Percentiles rank a stretch among this genome's conserved stretches.
Evolutionary conservation across 2,888 invertebrate genomes (phyloP).

Genomic region (Pyrrhosoma nymphula): DNA sequence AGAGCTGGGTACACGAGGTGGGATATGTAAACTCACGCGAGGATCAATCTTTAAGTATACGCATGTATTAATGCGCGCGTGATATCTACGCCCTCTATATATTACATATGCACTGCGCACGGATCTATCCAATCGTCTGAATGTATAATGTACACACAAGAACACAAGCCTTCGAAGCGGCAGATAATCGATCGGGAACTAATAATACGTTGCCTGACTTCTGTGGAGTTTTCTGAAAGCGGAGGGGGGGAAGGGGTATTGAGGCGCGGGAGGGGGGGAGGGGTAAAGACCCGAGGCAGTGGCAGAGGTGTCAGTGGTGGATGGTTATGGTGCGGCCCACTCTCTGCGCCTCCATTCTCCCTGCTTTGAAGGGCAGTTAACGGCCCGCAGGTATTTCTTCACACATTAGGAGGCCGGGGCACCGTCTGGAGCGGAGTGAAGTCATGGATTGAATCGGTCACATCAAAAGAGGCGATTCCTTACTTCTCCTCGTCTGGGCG

Average conservation of each 20-base stretch:
- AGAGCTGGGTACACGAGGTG: too few relatives aligned
- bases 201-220: constrained; percentile 2
- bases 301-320: background rate
- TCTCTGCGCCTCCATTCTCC: too few relatives aligned
- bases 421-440: background rate
- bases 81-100: background rate
- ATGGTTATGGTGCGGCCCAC: background rate
- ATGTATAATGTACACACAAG: background rate
- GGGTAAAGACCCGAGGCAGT: background rate
- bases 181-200: background rate
- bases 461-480: background rate
- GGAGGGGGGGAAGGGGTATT: too few relatives aligned
- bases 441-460: background rate
- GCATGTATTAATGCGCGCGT: background rate
- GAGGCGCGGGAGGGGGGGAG: background rate
- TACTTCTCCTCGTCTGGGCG: background rate
- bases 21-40: background rate
- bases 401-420: background rate
- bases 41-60: background rate
- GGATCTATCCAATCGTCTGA: background rate
- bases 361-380: background rate
- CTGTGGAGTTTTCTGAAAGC: background rate
- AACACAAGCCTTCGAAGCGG: background rate
- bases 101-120: too few relatives aligned
- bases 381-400: constrained; percentile 3